Conservation (phyloP, 2,113 vertebrate species). For the Austrofundulus limnaeus region DNA sequence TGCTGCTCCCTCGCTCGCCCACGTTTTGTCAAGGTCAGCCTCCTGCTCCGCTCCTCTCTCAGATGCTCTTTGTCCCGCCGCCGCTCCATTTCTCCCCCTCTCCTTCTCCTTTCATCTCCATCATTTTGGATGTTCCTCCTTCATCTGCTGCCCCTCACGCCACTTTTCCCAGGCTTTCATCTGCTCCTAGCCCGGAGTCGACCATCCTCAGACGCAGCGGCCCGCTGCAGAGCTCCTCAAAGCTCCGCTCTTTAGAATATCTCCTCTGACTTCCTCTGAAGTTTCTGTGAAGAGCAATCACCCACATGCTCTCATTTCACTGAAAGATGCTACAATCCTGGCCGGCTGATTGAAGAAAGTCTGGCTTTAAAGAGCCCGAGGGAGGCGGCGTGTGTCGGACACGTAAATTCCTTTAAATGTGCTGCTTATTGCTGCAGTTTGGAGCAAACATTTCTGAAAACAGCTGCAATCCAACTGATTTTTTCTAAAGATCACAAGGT, state of each 20-base stretch:
- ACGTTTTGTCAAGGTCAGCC: constrained; percentile 38
- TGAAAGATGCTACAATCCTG: background rate
- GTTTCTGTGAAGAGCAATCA: constrained; percentile 18
- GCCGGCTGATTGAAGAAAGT: constrained; percentile 5
- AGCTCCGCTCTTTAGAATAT: constrained; percentile 12
- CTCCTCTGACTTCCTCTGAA: constrained; percentile 12
- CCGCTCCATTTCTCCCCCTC: background rate
- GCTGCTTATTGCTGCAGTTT: too few relatives aligned
- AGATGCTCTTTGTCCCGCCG: background rate
- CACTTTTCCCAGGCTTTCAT: constrained; percentile 46
- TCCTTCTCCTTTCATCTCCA: constrained; percentile 47
- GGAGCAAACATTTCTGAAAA: background rate
- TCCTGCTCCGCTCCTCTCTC: background rate
- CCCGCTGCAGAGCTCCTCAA: constrained; percentile 29
- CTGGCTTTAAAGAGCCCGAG: constrained; percentile 17
- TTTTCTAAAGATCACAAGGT: background rate
- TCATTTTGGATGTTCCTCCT: constrained; percentile 32
- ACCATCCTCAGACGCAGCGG: constrained; percentile 5
- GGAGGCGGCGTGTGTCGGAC: background rate
- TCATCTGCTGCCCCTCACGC: constrained; percentile 19
- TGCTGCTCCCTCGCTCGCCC: background rate
- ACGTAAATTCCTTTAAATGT: constrained; percentile 3
- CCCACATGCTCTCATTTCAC: constrained; percentile 16
- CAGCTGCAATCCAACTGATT: background rate
- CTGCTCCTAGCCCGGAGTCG: constrained; percentile 20